Conservation (phyloP, 2,797 vertebrate genomes). For the Numenius phaeopus region DNA sequence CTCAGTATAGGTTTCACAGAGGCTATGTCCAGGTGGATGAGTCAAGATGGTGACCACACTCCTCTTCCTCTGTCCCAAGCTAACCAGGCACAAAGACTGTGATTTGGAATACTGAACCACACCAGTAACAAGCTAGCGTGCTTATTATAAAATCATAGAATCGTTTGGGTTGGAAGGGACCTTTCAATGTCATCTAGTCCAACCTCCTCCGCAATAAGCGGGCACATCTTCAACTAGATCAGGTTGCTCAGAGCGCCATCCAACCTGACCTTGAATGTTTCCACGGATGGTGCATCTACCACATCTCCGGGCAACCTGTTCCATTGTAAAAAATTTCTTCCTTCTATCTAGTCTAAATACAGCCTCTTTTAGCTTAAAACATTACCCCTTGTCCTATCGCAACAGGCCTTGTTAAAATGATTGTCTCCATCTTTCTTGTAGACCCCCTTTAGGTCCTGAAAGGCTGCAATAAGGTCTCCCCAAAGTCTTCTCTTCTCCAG, state of each 20-base stretch:
- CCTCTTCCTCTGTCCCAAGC: background rate
- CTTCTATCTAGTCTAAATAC: too few relatives aligned
- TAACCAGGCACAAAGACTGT: background rate
- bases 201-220: too few relatives aligned
- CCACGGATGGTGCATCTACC: background rate
- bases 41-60: background rate
- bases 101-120: background rate
- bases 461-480: background rate
- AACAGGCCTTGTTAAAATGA: background rate
- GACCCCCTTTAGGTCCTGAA: background rate
- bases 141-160: background rate
- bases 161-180: background rate
- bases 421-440: background rate
- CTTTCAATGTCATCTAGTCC: background rate
- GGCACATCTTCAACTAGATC: background rate
- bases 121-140: background rate
- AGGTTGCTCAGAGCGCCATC: background rate
- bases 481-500: background rate
- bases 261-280: background rate
- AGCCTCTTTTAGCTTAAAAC: background rate
- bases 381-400: background rate
- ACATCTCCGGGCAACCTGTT: background rate
- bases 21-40: background rate
- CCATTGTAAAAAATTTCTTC: background rate
- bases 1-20: background rate